Evolutionary conservation across 2,888 invertebrate species (phyloP).

Genomic region (Rugalucina vietnamica): DNA sequence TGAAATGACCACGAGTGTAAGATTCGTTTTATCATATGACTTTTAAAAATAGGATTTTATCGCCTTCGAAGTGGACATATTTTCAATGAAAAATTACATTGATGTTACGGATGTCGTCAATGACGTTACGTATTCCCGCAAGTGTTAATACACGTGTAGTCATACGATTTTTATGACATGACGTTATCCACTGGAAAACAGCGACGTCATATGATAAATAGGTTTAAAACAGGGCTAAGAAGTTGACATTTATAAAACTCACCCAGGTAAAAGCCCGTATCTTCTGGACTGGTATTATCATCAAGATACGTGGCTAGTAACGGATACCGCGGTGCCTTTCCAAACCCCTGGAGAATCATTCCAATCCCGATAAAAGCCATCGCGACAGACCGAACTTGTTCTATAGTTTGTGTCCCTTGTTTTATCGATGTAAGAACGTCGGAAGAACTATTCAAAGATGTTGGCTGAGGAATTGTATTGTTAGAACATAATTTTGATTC

Average conservation of each 20-base stretch:
- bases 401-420: constrained; percentile 12
- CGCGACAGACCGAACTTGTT: constrained; percentile 26
- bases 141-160: no score
- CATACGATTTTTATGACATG: no score
- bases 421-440: background rate
- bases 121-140: no score
- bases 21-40: no score
- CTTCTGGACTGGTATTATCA: constrained; percentile 55
- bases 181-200: no score
- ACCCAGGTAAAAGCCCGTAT: constrained; percentile 65
- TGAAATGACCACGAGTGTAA: no score
- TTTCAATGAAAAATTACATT: no score
- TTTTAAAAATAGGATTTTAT: no score
- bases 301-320: constrained; percentile 62
- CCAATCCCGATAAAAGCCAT: constrained; percentile 59
- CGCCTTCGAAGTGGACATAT: no score
- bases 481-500: background rate
- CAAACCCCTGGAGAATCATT: constrained; percentile 66
- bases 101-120: no score
- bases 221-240: constrained; percentile 97
- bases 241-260: constrained; percentile 88
- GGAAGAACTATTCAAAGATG: background rate
- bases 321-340: constrained; percentile 61
- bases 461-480: background rate
- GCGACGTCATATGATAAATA: no score